Conservation (phyloP, 2,797 vertebrate species). For the Argyrosomus regius region DNA sequence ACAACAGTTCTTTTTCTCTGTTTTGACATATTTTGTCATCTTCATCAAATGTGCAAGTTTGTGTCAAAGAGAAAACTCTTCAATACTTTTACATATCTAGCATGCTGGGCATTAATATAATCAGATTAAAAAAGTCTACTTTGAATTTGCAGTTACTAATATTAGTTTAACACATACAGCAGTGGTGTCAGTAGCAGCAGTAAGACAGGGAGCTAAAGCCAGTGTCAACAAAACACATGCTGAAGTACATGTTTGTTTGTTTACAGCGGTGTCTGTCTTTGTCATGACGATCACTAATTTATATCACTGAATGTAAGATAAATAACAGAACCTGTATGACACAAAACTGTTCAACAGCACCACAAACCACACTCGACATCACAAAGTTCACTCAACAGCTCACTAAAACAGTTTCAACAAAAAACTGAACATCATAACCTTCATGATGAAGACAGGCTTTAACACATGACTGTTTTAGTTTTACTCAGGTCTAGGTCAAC, state of each 20-base stretch:
- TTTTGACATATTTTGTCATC: too few relatives aligned
- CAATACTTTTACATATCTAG: not conserved
- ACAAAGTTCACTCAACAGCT: not conserved
- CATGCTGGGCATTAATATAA: not conserved
- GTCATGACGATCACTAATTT: not conserved
- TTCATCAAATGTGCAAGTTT: not conserved
- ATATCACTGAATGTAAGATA: not conserved
- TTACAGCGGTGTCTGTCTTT: not conserved
- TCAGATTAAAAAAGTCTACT: not conserved
- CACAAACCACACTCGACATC: not conserved
- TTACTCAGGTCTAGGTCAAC: not conserved
- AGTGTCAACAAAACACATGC: not conserved
- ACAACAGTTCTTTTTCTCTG: too few relatives aligned
- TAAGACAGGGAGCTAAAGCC: not conserved
- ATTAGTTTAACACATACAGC: not conserved
- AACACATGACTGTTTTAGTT: not conserved
- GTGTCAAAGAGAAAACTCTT: not conserved
- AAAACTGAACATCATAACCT: not conserved
- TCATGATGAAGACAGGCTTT: not conserved
- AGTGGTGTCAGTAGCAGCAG: not conserved
- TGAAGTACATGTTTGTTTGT: not conserved
- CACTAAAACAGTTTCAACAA: not conserved
- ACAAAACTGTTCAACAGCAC: not conserved
- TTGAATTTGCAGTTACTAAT: not conserved
- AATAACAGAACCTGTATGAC: not conserved